These are phyloP conservation scores for Sebastes reedi DNA, from an alignment of 2,797 vertebrate species.

Conservation along the genomic window DNA sequence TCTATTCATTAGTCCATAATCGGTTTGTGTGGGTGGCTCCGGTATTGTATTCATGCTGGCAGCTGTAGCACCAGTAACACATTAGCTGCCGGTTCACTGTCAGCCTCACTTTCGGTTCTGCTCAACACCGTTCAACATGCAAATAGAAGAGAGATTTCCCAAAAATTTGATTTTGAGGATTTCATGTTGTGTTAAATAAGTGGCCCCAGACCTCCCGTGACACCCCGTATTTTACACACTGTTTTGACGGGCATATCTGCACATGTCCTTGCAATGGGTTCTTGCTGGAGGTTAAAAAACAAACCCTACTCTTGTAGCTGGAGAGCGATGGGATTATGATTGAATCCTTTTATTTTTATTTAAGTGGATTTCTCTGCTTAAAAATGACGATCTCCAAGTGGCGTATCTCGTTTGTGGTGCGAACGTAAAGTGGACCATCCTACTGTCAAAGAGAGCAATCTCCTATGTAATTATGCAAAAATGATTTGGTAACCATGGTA, in stretches of 20 bases:
- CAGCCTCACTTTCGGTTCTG: neutral
- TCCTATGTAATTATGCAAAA: slow-evolving; percentile 23
- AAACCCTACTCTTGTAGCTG: neutral
- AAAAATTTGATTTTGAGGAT: neutral
- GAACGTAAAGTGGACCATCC: slow-evolving; percentile 5
- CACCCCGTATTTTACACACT: neutral
- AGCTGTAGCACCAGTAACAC: neutral
- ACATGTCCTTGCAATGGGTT: neutral
- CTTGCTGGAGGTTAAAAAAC: neutral
- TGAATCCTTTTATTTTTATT: neutral
- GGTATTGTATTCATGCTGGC: neutral
- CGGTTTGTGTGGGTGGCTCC: neutral
- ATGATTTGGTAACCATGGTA: slow-evolving; percentile 33
- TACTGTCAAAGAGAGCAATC: neutral
- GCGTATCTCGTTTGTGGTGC: neutral
- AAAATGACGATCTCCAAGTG: neutral
- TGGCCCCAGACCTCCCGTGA: no score
- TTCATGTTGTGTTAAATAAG: neutral
- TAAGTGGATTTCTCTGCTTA: neutral
- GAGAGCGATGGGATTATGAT: neutral
- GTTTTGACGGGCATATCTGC: neutral
- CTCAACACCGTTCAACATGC: neutral
- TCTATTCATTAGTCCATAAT: slow-evolving; percentile 23
- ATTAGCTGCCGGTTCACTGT: neutral
- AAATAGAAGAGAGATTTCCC: neutral